Evolutionary conservation across 2,797 vertebrate species (phyloP).

Genomic region (Parotocinclus haroldoi): DNA sequence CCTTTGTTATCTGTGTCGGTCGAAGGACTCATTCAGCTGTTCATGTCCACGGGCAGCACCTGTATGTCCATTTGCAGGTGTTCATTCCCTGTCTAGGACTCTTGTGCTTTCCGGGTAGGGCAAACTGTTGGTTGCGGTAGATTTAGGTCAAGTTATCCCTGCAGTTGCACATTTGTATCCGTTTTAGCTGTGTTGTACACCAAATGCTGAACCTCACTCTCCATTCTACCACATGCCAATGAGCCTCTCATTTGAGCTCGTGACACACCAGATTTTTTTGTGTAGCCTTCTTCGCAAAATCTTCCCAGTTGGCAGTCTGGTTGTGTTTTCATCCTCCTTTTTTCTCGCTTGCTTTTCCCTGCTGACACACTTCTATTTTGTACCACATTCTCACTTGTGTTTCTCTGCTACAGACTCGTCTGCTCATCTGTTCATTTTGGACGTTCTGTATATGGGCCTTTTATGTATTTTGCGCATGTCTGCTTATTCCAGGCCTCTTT

Average conservation of each 20-base stretch:
- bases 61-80: constrained; percentile 35
- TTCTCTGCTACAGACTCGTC: constrained; percentile 25
- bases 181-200: constrained; percentile 11
- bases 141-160: constrained; percentile 7
- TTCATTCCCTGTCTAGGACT: constrained; percentile 23
- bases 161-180: constrained; percentile 25
- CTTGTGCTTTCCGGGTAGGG: constrained; percentile 8
- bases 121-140: neutral
- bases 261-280: constrained; percentile 2
- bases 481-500: constrained; percentile 22
- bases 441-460: constrained; percentile 1
- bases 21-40: constrained; percentile 36
- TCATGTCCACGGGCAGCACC: constrained; percentile 33
- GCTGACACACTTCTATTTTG: neutral
- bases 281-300: constrained; percentile 16
- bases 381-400: neutral
- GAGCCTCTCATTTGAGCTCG: constrained; percentile 27
- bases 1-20: constrained; percentile 49
- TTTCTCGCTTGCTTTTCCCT: constrained; percentile 1
- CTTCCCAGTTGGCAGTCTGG: constrained; percentile 16
- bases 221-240: constrained; percentile 21
- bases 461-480: constrained; percentile 2
- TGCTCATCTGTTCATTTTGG: constrained; percentile 26
- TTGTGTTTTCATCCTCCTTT: constrained; percentile 8
- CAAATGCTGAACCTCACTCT: constrained; percentile 18